Conservation (phyloP, 2,797 vertebrate species). For the Leptoclinus maculatus region DNA sequence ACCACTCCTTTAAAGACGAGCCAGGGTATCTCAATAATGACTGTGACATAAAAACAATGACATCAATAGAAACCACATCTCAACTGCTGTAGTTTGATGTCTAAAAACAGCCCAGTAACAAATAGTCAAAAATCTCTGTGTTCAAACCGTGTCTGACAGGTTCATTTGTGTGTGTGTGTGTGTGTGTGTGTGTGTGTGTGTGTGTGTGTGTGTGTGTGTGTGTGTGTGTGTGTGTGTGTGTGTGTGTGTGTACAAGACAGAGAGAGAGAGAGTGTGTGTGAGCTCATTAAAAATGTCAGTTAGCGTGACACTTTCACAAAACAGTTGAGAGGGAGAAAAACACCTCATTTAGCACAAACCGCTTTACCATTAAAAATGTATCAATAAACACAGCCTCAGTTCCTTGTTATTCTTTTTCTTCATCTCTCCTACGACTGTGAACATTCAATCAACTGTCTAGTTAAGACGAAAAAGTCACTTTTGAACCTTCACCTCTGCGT, state of each 20-base stretch:
- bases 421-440: conserved; percentile 38
- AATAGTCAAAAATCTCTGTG: conserved; percentile 72
- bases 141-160: conserved; percentile 75
- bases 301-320: conserved; percentile 58
- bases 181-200: conserved; percentile 3
- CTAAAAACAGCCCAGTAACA: conserved; percentile 77
- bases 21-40: conserved; percentile 67
- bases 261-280: conserved; percentile 1
- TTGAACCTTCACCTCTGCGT: conserved; percentile 63
- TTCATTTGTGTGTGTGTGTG: conserved; percentile 44
- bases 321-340: conserved; percentile 61
- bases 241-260: background rate
- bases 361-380: conserved; percentile 63
- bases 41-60: conserved; percentile 72
- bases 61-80: conserved; percentile 76
- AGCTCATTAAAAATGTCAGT: conserved; percentile 74
- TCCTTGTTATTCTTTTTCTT: conserved; percentile 38
- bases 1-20: conserved; percentile 64
- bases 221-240: conserved; percentile 8
- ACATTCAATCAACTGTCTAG: conserved; percentile 62
- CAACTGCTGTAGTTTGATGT: conserved; percentile 77
- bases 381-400: conserved; percentile 59
- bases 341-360: conserved; percentile 60
- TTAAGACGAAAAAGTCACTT: conserved; percentile 56
- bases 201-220: conserved; percentile 4